Percentiles rank a stretch among this genome's conserved stretches.
Evolutionary conservation across 2,113 vertebrate genomes (phyloP).

Genomic region (Pollachius pollachius): DNA sequence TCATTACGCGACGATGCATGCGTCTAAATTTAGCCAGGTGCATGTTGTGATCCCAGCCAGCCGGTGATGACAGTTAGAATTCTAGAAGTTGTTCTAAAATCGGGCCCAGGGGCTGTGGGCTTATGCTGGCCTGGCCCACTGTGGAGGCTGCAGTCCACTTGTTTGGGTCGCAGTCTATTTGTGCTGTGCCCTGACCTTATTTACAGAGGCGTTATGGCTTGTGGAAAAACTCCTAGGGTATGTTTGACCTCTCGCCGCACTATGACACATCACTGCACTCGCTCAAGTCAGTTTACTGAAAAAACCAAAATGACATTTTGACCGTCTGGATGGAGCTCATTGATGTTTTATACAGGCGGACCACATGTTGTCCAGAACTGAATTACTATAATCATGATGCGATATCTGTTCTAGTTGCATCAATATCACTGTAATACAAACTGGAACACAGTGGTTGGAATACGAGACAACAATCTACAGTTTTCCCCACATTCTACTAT

Average conservation of each 20-base stretch:
- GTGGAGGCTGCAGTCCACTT: not conserved
- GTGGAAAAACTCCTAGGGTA: too few relatives aligned
- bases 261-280: too few relatives aligned
- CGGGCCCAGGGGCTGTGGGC: conserved; percentile 16
- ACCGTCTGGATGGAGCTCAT: too few relatives aligned
- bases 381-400: not conserved
- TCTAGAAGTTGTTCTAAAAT: conserved; percentile 38
- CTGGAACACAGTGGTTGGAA: not conserved
- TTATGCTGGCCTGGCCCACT: too few relatives aligned
- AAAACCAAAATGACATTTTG: too few relatives aligned
- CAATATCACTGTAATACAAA: not conserved
- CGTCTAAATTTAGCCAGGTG: conserved; percentile 43
- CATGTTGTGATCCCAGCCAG: conserved; percentile 6
- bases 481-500: too few relatives aligned
- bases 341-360: too few relatives aligned
- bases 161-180: conserved; percentile 2
- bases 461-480: not conserved
- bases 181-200: not conserved
- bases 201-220: not conserved
- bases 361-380: too few relatives aligned
- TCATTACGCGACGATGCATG: conserved; percentile 23
- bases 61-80: conserved; percentile 21
- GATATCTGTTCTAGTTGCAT: not conserved
- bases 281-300: too few relatives aligned
- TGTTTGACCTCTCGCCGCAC: too few relatives aligned